Percentiles rank a stretch among this genome's conserved stretches.
Conservation (phyloP, 2,888 invertebrate species). For the Heliconius ethilla region DNA sequence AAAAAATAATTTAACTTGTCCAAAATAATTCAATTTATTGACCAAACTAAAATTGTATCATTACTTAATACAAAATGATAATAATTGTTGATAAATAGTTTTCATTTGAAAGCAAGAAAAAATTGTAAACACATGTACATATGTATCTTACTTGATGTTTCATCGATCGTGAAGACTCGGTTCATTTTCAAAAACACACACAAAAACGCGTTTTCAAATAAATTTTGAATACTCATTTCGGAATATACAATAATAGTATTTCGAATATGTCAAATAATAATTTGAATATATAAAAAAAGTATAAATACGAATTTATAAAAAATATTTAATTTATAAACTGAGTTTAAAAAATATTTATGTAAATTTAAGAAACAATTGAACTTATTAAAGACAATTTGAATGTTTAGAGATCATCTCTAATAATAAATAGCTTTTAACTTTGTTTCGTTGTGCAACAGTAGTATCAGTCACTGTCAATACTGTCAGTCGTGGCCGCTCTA, state of each 20-base stretch:
- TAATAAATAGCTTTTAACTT: too few species aligned
- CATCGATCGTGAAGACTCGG: slow-evolving; percentile 30
- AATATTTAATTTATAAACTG: too few species aligned
- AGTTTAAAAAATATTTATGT: too few species aligned
- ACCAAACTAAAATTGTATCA: not conserved
- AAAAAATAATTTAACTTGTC: not conserved
- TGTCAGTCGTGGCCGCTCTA: too few species aligned
- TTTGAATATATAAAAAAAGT: not conserved
- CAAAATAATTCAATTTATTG: not conserved
- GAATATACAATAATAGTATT: not conserved
- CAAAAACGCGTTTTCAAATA: slow-evolving; percentile 1
- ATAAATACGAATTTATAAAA: too few species aligned
- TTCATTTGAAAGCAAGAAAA: slow-evolving; percentile 26
- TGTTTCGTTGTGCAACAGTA: too few species aligned
- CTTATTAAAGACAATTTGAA: too few species aligned
- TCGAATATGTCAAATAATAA: not conserved
- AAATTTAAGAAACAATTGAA: too few species aligned
- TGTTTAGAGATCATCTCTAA: too few species aligned
- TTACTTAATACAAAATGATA: not conserved
- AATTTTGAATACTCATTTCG: not conserved
- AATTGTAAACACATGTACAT: slow-evolving; percentile 8
- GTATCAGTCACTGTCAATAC: too few species aligned
- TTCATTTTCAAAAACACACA: slow-evolving; percentile 42
- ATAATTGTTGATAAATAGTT: slow-evolving; percentile 22
- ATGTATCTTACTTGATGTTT: slow-evolving; percentile 38